phyloP scores from a whole-genome alignment of 2,888 invertebrate genomes.

The Anthophora plumipes region DNA sequence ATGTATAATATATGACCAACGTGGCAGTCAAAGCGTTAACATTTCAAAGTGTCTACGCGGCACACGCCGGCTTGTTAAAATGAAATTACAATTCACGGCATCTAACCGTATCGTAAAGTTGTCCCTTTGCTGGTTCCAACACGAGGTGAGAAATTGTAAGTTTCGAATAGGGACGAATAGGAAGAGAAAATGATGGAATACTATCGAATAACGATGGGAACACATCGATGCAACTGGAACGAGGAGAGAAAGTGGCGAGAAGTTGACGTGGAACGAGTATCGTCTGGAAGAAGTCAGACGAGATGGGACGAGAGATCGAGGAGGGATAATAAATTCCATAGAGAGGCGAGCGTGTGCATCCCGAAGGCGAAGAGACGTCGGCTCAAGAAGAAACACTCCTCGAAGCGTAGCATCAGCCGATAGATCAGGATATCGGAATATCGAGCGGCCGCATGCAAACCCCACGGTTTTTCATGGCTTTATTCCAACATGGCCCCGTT shows the following conservation, averaged over 20 bases:
- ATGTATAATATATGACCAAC: too few species aligned
- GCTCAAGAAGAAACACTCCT: slow-evolving; percentile 65
- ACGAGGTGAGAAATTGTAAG: not conserved
- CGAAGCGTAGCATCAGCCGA: slow-evolving; percentile 47
- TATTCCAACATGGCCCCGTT: slow-evolving; percentile 54
- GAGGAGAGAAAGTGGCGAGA: not conserved
- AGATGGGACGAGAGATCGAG: slow-evolving; percentile 27
- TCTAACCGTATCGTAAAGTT: too few species aligned
- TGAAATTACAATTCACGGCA: too few species aligned
- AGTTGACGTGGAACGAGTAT: slow-evolving; percentile 18
- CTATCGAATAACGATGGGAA: slow-evolving; percentile 15
- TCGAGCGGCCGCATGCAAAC: slow-evolving; percentile 70
- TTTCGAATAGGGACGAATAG: not conserved
- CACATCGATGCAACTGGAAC: not conserved
- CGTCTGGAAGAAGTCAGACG: slow-evolving; percentile 9
- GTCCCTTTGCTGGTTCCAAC: too few species aligned
- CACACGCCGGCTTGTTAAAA: too few species aligned
- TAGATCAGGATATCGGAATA: slow-evolving; percentile 75
- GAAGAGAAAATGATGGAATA: not conserved
- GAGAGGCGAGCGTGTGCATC: slow-evolving; percentile 48
- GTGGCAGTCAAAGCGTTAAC: too few species aligned
- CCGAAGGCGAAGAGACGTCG: slow-evolving; percentile 60
- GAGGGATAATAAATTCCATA: slow-evolving; percentile 69
- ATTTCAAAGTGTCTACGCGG: too few species aligned
- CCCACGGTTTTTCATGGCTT: slow-evolving; percentile 65